These are phyloP conservation scores for Saccostrea glomerata DNA, from an alignment of 1,140 invertebrate species.

Conservation along the genomic window DNA sequence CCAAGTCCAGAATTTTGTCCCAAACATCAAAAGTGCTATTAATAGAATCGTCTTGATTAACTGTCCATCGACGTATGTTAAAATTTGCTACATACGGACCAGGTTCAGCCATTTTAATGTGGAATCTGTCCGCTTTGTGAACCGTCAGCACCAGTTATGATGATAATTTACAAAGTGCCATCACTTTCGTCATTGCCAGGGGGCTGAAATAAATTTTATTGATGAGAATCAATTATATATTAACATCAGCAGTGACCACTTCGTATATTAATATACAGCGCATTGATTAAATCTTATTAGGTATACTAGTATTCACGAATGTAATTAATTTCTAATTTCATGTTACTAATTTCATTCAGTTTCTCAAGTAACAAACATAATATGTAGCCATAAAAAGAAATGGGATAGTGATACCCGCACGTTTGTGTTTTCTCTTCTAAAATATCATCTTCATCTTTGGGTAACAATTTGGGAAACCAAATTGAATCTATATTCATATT, in stretches of 20 bases:
- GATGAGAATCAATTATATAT: not conserved
- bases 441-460: too few species aligned
- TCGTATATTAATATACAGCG: not conserved
- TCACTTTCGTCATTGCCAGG: not conserved
- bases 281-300: too few species aligned
- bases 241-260: not conserved
- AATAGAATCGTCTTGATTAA: not conserved
- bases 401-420: too few species aligned
- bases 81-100: not conserved
- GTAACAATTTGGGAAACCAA: too few species aligned
- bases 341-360: too few species aligned
- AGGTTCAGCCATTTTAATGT: not conserved
- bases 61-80: slow-evolving; percentile 20
- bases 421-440: too few species aligned
- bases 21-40: not conserved
- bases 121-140: not conserved
- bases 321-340: too few species aligned
- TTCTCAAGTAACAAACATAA: too few species aligned
- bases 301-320: too few species aligned
- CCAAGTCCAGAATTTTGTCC: slow-evolving; percentile 33
- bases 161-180: slow-evolving; percentile 8
- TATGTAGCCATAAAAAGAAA: too few species aligned
- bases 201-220: not conserved
- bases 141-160: not conserved
- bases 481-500: too few species aligned